Evolutionary conservation across 2,888 invertebrate species (phyloP).

Genomic region (Polietes domitor): DNA sequence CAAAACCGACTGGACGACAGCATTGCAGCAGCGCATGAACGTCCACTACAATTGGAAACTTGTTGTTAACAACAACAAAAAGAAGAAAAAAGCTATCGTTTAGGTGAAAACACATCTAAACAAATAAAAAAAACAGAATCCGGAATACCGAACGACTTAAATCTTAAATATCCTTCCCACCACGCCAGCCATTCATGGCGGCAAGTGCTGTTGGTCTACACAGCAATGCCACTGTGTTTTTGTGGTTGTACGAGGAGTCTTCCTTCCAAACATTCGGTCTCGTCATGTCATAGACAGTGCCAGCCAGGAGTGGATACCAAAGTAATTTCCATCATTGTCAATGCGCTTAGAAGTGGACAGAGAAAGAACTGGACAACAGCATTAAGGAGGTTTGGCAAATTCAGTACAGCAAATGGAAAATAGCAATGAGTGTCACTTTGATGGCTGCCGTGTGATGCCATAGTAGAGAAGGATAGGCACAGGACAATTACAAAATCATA

Average conservation of each 20-base stretch:
- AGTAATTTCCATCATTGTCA: conserved; percentile 64
- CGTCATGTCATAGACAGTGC: conserved; percentile 42
- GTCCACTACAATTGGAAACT: conserved; percentile 33
- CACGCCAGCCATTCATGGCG: neutral
- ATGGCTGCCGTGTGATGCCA: neutral
- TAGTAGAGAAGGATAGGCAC: too few species aligned
- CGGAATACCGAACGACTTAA: conserved; percentile 5
- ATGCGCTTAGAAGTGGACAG: conserved; percentile 51
- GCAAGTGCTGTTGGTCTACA: conserved; percentile 19
- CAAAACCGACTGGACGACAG: neutral
- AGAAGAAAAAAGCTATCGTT: neutral
- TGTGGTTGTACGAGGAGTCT: conserved; percentile 48
- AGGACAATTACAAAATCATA: too few species aligned
- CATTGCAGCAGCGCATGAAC: conserved; percentile 22
- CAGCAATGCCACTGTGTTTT: conserved; percentile 55
- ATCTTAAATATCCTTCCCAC: neutral
- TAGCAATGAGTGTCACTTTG: neutral
- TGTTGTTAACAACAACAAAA: neutral
- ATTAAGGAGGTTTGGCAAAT: conserved; percentile 5
- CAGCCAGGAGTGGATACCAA: conserved; percentile 48
- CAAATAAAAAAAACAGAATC: neutral
- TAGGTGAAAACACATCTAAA: neutral
- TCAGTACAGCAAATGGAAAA: neutral
- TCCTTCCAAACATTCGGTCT: conserved; percentile 53
- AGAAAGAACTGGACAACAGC: conserved; percentile 18